Evolutionary conservation across 2,113 vertebrate species (phyloP), one percentile per base, ranked within the genome.

Genomic region (Osmerus eperlanus): DNA sequence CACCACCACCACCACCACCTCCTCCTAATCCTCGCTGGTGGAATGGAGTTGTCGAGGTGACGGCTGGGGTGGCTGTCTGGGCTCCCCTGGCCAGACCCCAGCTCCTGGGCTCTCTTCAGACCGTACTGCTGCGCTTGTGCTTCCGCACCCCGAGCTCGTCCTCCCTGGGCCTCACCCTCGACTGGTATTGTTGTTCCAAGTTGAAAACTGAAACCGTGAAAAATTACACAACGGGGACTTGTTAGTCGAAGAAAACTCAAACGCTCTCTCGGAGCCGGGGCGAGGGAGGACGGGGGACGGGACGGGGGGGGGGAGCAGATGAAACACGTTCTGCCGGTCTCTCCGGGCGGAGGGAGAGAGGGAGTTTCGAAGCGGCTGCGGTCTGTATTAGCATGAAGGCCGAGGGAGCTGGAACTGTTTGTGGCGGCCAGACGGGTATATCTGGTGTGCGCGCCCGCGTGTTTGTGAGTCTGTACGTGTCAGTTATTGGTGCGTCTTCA

Each of bases 221-320:
- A 47, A 87, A 87, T 73, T 7, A 84, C 73, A 76, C 86, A 83
- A 74, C 18, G 12, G 86, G 83, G 85, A 87, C 85, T 85, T 89
- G 85, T 89, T 89, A 89, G 86, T 59, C 66, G 70, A 78, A 78
- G 65, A 28, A 79, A 77, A 83, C 77, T 6, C 77, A 83, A 36
- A 59, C 15, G n/a, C 41, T 69, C 18, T 14, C 8, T 14, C 8
- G 3, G 29, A 51, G 61, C 28, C 36, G 28, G 76, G 77, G 41
- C 60, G 78, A 71, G 72, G 59, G 13, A 67, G n/a, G 58, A 70
- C 55, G 69, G 68, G 73, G 72, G 23, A n/a, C n/a, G 73, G 56
- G 67, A n/a, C n/a, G 67, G 60, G 68, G 16, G 21, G 36, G 41
- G 41, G 41, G 19, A 12, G 59, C 53, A 16, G 74, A n/a, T 83